Base-by-base conservation (phyloP, 2,888 invertebrate species). In the Apotomis turbidana region DNA sequence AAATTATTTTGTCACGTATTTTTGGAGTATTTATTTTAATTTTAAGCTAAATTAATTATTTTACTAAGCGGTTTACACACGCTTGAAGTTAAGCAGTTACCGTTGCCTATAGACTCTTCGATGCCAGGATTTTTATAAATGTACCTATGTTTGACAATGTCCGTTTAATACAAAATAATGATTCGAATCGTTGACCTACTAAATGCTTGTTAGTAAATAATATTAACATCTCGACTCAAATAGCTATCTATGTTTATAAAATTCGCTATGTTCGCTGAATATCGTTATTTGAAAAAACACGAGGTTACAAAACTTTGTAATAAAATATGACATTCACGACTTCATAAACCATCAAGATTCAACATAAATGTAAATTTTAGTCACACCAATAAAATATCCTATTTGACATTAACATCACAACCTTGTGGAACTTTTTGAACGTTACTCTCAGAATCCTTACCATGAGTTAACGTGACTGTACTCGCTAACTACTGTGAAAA, bases 1-100 rank as follows among this genome's bases (percentile, higher is more conserved):
- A n/a, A n/a, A n/a, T n/a, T 81, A 80, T 80, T 78, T 80, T 76
- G 81, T 81, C 81, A 81, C 80, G 81, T 80, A 79, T 77, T 79
- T 78, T 6, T 6, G 1, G 41, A 57, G 27, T 46, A 57, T 69
- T 62, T 67, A 49, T 67, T 36, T 27, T 36, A 36, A 66, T 66
- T 54, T 46, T 4, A n/a, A 57, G 38, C 38, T 6, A 9, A 49
- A 6, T 49, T 49, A 49, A 10, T 38, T 57, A 3, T 27, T 12
- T 0, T 41, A 41, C 4, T 41, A 6, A 3, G 5, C 1, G 41
- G 27, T 27, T 27, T 27, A 27, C 1, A 27, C 27, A 27, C 27
- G 1, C 27, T 15, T 2, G 27, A 27, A 27, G 27, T 27, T 27
- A 27, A 27, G 27, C 27, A 27, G 27, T 27, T 27, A 27, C 27